These are phyloP conservation scores for Salminus brasiliensis DNA, from an alignment of 2,113 vertebrate genomes.

Conservation along the genomic window DNA sequence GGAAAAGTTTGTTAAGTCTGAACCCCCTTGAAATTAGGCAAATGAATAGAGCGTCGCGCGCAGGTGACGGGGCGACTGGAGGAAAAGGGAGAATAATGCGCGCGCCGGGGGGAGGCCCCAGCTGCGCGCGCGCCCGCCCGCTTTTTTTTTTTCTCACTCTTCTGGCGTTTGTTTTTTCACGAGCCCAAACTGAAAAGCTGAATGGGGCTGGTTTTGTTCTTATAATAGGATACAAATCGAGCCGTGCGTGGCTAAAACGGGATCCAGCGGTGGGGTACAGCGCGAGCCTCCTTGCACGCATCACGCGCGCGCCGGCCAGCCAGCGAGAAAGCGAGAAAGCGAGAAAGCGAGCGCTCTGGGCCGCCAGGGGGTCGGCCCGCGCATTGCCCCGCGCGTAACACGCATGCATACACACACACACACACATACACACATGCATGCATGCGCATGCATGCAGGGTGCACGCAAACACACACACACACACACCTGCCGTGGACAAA, in stretches of 20 bases:
- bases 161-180: slow-evolving; percentile 92
- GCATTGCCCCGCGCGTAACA: background rate
- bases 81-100: slow-evolving; percentile 89
- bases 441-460: too few species aligned
- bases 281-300: slow-evolving; percentile 85
- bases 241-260: slow-evolving; percentile 92
- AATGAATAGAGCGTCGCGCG: slow-evolving; percentile 99
- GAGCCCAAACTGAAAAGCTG: slow-evolving; percentile 93
- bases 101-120: slow-evolving; percentile 80
- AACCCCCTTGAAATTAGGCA: slow-evolving; percentile 97
- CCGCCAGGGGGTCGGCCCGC: slow-evolving; percentile 75
- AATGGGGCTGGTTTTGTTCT: slow-evolving; percentile 86
- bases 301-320: slow-evolving; percentile 70
- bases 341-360: too few species aligned
- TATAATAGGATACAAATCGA: slow-evolving; percentile 99
- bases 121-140: slow-evolving; percentile 86
- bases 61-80: slow-evolving; percentile 85
- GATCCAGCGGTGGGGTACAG: slow-evolving; percentile 82
- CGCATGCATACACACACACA: background rate
- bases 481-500: slow-evolving; percentile 92
- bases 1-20: slow-evolving; percentile 99
- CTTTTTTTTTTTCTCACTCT: slow-evolving; percentile 92
- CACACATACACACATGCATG: background rate
- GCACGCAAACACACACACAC: background rate
- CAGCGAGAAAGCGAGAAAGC: too few species aligned